Conservation (phyloP, 1,140 invertebrate species). For the Hylaeus volcanicus region DNA sequence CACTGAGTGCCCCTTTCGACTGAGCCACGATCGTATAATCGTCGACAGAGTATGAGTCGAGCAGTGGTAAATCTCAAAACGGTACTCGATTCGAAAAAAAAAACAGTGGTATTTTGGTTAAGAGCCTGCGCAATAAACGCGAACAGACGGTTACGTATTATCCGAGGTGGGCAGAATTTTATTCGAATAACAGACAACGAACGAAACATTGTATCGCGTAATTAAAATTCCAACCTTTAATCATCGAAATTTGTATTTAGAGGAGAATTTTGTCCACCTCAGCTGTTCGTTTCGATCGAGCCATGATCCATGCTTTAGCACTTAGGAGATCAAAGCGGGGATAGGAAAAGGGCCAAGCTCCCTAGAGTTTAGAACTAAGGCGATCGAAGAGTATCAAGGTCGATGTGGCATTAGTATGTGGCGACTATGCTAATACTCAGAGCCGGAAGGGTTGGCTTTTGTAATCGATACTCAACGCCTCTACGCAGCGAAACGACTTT, state of each 20-base stretch:
- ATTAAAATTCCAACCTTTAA: too few species aligned
- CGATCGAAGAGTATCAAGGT: constrained; percentile 25
- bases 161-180: too few species aligned
- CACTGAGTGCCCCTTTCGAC: neutral
- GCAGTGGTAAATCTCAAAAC: neutral
- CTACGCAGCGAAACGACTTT: constrained; percentile 8
- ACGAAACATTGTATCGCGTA: too few species aligned
- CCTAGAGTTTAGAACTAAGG: constrained; percentile 48
- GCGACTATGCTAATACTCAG: constrained; percentile 33
- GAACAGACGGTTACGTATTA: neutral
- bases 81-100: too few species aligned
- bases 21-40: neutral
- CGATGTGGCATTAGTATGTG: constrained; percentile 41
- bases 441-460: neutral
- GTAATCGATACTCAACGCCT: constrained; percentile 13
- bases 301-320: constrained; percentile 54
- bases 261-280: too few species aligned
- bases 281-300: constrained; percentile 14
- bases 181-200: too few species aligned
- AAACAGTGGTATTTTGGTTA: neutral
- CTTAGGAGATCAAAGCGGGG: constrained; percentile 40
- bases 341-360: constrained; percentile 14
- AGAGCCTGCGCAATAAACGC: constrained; percentile 7
- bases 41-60: neutral
- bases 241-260: too few species aligned